A percentile compares a stretch with the other conserved stretches of the same genome.
phyloP scores from a whole-genome alignment of 2,888 invertebrate genomes.

The Strigamia maritima region DNA sequence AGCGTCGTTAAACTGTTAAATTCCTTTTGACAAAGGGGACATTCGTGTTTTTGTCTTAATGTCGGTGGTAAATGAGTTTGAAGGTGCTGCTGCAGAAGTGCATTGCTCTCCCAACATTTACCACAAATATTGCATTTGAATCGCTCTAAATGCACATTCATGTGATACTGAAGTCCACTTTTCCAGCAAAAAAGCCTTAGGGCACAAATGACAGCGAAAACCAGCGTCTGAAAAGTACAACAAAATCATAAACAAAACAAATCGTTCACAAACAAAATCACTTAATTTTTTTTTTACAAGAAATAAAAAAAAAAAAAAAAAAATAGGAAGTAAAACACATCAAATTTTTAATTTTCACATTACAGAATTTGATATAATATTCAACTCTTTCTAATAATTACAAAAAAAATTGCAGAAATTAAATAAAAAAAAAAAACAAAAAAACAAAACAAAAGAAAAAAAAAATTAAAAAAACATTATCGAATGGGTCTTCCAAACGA shows the following conservation, averaged over 20 bases:
- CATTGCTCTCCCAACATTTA: slow-evolving; percentile 37
- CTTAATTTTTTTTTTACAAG: too few relatives aligned
- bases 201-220: slow-evolving; percentile 34
- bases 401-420: too few relatives aligned
- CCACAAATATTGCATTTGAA: slow-evolving; percentile 36
- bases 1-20: not conserved
- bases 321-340: too few relatives aligned
- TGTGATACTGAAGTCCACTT: slow-evolving; percentile 24
- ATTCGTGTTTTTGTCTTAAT: slow-evolving; percentile 15
- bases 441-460: too few relatives aligned
- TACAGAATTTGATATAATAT: too few relatives aligned
- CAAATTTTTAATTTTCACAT: too few relatives aligned
- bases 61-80: slow-evolving; percentile 36
- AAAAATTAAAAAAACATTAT: not conserved
- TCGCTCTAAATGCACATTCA: slow-evolving; percentile 34
- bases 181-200: slow-evolving; percentile 36
- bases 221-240: slow-evolving; percentile 16
- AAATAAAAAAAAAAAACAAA: too few relatives aligned
- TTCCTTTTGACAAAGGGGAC: not conserved
- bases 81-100: slow-evolving; percentile 33
- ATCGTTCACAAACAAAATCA: not conserved
- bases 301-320: too few relatives aligned
- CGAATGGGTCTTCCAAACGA: not conserved
- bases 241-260: slow-evolving; percentile 10
- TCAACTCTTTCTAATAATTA: too few relatives aligned